Base-by-base conservation (phyloP, 1,140 invertebrate species). In the Drosophila kurseongensis region DNA sequence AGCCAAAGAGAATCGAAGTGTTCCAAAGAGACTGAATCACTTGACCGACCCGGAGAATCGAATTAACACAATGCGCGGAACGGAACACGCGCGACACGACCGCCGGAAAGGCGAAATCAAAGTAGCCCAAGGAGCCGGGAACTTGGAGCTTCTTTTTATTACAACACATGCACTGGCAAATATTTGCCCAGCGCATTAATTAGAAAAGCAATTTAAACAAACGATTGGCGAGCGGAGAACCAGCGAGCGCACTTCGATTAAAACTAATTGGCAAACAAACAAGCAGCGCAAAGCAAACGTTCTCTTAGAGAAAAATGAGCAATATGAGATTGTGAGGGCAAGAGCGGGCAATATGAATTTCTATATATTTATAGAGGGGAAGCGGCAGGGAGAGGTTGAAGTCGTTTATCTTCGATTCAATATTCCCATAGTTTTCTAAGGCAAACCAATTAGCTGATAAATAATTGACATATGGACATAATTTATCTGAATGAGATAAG, bases 191-290 rank as follows among this genome's bases (percentile, higher is more conserved):
- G 36, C 75, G 77, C 67, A 83, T 88, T 88, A 86, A 88, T 86
- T 86, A 83, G 67, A 65, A 82, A 86, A 67, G 55, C 62, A 78
- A 86, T 60, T 78, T 67, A 88, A 82, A 73, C 82, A 88, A 83
- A 65, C 78, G 50, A 72, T 50, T 40, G 42, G 36, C 48, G 50
- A 54, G 62, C 42, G 42, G 35, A 68, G 54, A 36, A 48, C 62
- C 42, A 58, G 55, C 51, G 48, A 61, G 61, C 61, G 52, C 75
- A 63, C 66, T 75, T 76, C 78, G 78, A 82, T 78, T 82, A 80
- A 80, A 90, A 86, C 86, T 90, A 86, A 90, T 82, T 86, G 75
- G 68, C 79, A 83, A 83, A 77, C 75, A 83, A 78, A 61, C 50
- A 78, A 65, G 47, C 60, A 18, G 5, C 8, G 48, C 52, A 72